Evolutionary conservation across 1,140 invertebrate genomes (phyloP).

Genomic region (Scaptomyza pallida): DNA sequence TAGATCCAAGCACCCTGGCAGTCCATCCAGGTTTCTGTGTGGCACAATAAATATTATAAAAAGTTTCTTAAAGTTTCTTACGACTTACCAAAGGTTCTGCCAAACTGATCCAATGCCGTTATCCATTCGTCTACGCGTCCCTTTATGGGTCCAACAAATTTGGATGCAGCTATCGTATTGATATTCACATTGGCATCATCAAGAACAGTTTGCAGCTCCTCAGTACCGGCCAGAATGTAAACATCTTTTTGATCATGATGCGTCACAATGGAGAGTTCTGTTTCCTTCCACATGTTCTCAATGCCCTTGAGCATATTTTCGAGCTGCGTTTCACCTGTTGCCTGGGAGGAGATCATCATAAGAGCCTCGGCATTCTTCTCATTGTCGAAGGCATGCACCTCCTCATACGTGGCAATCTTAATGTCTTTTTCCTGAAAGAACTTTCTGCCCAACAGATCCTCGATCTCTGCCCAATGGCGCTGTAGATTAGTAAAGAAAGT

Average conservation of each 20-base stretch:
- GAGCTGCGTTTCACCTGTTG: slow-evolving; percentile 92
- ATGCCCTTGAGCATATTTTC: slow-evolving; percentile 92
- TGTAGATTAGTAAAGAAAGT: slow-evolving; percentile 26
- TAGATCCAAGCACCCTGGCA: slow-evolving; percentile 95
- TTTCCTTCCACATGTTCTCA: slow-evolving; percentile 91
- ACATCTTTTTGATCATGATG: slow-evolving; percentile 93
- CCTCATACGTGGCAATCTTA: slow-evolving; percentile 88
- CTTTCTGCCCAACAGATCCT: slow-evolving; percentile 89
- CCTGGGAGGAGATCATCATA: slow-evolving; percentile 92
- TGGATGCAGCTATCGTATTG: slow-evolving; percentile 92
- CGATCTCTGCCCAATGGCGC: slow-evolving; percentile 93
- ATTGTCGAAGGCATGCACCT: slow-evolving; percentile 88
- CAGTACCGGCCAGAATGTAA: slow-evolving; percentile 91
- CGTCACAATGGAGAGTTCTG: slow-evolving; percentile 90
- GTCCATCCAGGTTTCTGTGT: slow-evolving; percentile 92
- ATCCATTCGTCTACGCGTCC: slow-evolving; percentile 92
- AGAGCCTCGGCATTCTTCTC: slow-evolving; percentile 87
- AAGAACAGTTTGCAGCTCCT: slow-evolving; percentile 91
- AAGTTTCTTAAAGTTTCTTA: no score
- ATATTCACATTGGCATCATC: slow-evolving; percentile 95
- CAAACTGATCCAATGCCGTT: slow-evolving; percentile 89
- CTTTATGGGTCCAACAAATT: slow-evolving; percentile 93
- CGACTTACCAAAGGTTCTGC: slow-evolving; percentile 88
- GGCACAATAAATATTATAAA: no score
- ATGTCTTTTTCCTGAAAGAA: slow-evolving; percentile 89